Evolutionary conservation across 2,888 invertebrate species (phyloP).

Genomic region (Thysanoteuthis rhombus): DNA sequence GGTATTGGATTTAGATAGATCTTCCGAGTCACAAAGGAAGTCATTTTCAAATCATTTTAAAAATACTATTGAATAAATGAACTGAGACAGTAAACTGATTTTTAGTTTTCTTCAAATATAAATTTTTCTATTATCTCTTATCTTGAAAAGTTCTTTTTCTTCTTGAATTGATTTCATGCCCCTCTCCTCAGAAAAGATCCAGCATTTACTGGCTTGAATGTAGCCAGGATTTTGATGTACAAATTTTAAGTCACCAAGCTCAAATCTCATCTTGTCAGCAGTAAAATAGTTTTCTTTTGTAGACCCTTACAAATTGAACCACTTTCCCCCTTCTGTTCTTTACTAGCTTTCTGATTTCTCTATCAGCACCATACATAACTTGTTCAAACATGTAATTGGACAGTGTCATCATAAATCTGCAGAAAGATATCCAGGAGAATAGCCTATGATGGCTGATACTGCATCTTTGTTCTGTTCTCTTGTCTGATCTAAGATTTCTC

Average conservation of each 20-base stretch:
- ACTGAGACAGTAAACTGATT: background rate
- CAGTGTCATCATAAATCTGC: background rate
- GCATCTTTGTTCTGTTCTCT: background rate
- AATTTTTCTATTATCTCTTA: background rate
- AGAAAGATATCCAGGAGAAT: background rate
- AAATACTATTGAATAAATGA: too few species aligned
- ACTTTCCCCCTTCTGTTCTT: background rate
- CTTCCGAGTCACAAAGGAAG: too few species aligned
- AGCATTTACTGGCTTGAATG: background rate
- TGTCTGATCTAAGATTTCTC: background rate
- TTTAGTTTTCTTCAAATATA: background rate
- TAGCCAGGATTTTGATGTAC: background rate
- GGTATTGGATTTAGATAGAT: too few species aligned
- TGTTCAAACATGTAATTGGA: conserved; percentile 12
- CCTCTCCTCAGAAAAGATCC: background rate
- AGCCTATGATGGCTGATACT: background rate
- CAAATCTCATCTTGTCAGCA: conserved; percentile 12
- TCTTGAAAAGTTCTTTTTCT: background rate
- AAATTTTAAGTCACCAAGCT: background rate
- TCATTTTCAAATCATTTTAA: too few species aligned
- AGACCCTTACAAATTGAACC: background rate
- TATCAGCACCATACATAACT: background rate
- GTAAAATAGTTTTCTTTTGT: conserved; percentile 12
- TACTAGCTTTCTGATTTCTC: conserved; percentile 12
- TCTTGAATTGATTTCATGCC: background rate